A percentile compares a stretch with the other conserved stretches of the same genome.
These are phyloP conservation scores for Progne subis DNA, from an alignment of 2,113 vertebrate genomes.

Conservation along the genomic window DNA sequence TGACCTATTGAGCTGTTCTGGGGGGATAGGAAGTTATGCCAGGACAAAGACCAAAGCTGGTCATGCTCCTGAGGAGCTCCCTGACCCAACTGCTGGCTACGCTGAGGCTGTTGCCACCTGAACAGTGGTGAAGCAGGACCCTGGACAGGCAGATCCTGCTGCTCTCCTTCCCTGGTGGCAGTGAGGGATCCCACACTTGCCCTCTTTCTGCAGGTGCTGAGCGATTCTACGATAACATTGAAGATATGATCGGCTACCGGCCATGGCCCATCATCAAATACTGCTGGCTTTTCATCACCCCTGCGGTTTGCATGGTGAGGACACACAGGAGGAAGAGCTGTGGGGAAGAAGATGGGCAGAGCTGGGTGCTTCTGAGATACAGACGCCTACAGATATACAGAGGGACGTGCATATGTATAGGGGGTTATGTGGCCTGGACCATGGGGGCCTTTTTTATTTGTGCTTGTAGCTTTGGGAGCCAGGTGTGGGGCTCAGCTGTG, in stretches of 20 bases:
- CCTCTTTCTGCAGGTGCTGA: slow-evolving; percentile 79
- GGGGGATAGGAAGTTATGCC: neutral
- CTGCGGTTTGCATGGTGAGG: slow-evolving; percentile 89
- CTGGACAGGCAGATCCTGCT: neutral
- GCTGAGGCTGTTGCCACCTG: neutral
- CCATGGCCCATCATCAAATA: slow-evolving; percentile 89
- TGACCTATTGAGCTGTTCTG: neutral
- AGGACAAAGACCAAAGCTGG: neutral
- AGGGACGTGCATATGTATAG: neutral
- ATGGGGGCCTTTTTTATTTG: neutral
- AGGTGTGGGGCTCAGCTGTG: neutral
- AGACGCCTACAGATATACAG: neutral
- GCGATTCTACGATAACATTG: slow-evolving; percentile 92
- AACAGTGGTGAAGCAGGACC: neutral
- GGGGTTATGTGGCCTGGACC: neutral
- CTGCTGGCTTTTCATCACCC: slow-evolving; percentile 94
- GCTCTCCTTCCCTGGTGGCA: neutral
- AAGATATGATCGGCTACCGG: slow-evolving; percentile 95
- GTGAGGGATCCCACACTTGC: neutral
- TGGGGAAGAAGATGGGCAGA: neutral
- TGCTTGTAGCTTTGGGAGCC: neutral
- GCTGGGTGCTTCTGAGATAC: neutral
- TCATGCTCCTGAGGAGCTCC: neutral
- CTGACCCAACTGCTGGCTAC: neutral
- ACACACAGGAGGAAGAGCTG: neutral